Conservation (phyloP, 1,140 invertebrate genomes). For the Drosophila repletoides region DNA sequence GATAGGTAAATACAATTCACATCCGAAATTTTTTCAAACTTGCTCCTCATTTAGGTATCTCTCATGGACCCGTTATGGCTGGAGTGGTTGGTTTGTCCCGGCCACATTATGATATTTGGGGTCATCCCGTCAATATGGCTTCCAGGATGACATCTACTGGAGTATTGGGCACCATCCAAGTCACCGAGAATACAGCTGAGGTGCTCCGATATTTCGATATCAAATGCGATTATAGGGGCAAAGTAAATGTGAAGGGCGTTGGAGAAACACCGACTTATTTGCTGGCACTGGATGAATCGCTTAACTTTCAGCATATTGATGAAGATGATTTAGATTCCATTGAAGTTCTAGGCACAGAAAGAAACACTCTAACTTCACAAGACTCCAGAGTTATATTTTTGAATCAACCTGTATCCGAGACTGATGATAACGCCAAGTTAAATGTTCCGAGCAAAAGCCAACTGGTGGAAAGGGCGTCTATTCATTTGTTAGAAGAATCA, state of each 20-base stretch:
- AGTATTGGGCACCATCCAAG: slow-evolving; percentile 88
- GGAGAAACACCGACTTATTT: slow-evolving; percentile 88
- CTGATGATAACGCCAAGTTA: too few relatives aligned
- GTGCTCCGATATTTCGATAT: slow-evolving; percentile 87
- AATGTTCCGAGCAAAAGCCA: too few relatives aligned
- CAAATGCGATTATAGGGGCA: slow-evolving; percentile 86
- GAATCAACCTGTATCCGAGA: too few relatives aligned
- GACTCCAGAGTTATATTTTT: too few relatives aligned
- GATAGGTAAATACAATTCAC: slow-evolving; percentile 20
- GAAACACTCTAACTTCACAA: too few relatives aligned
- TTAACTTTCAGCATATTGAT: slow-evolving; percentile 75
- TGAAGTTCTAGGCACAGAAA: too few relatives aligned
- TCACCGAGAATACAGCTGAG: slow-evolving; percentile 87
- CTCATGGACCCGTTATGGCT: slow-evolving; percentile 91
- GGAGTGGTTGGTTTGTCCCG: slow-evolving; percentile 94
- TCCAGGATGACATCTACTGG: slow-evolving; percentile 94
- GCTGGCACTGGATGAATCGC: slow-evolving; percentile 85
- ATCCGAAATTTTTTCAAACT: background rate
- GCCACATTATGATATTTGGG: slow-evolving; percentile 93
- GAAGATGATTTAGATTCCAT: background rate
- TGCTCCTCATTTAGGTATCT: slow-evolving; percentile 84
- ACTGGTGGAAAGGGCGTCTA: too few relatives aligned
- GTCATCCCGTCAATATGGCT: slow-evolving; percentile 95
- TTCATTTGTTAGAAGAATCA: too few relatives aligned
- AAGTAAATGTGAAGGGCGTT: slow-evolving; percentile 88